Percentiles rank a stretch among this genome's conserved stretches.
These are phyloP conservation scores for Tipula lateralis DNA, from an alignment of 2,888 invertebrate genomes.

Conservation along the genomic window DNA sequence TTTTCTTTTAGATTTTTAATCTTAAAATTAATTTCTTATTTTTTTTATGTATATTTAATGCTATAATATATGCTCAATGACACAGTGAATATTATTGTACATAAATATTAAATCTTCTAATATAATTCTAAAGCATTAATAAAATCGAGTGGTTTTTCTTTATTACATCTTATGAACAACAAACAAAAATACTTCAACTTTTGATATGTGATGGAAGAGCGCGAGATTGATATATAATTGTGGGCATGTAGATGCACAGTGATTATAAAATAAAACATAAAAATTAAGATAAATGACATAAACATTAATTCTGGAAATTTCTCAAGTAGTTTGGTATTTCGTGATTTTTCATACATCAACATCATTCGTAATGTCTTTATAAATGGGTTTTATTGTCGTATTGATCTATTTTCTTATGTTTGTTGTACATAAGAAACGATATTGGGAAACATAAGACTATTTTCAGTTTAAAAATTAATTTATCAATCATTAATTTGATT, in stretches of 20 bases:
- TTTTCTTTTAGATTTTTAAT: neutral
- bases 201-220: neutral
- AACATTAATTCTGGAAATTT: neutral
- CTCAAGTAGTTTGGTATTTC: neutral
- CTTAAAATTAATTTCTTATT: neutral
- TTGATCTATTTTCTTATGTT: neutral
- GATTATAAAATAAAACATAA: neutral
- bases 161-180: neutral
- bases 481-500: neutral
- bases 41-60: neutral
- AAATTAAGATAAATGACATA: slow-evolving; percentile 11
- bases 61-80: neutral
- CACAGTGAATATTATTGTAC: neutral
- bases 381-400: neutral
- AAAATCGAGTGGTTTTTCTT: neutral
- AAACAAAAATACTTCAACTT: neutral
- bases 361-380: neutral
- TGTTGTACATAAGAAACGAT: neutral
- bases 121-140: neutral
- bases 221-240: neutral
- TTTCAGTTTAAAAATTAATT: neutral
- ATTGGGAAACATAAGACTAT: neutral
- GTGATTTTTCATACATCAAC: slow-evolving; percentile 13
- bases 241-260: neutral
- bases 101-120: neutral